These are phyloP conservation scores for Augochlorella aurata DNA, from an alignment of 2,888 invertebrate genomes.

Conservation along the genomic window DNA sequence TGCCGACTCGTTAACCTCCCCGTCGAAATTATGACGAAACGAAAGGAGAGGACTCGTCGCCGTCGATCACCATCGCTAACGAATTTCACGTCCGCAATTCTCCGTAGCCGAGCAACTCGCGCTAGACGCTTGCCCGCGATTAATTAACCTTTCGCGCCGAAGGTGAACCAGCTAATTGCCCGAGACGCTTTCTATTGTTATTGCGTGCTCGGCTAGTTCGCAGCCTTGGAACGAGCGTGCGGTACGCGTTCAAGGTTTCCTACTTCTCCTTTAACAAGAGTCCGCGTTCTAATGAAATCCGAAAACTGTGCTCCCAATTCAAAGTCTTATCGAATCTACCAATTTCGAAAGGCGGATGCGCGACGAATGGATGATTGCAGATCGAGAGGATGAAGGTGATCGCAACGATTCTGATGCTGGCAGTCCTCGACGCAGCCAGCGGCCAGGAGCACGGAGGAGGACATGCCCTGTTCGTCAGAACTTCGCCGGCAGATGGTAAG, in stretches of 20 bases:
- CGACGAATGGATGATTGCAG: constrained; percentile 33
- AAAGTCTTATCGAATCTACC: too few species aligned
- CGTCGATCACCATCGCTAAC: not conserved
- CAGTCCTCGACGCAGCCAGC: constrained; percentile 42
- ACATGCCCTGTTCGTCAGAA: constrained; percentile 64
- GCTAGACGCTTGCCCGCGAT: not conserved
- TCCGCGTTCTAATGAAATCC: not conserved
- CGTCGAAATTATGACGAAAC: constrained; percentile 55
- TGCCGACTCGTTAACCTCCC: constrained; percentile 44
- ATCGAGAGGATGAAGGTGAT: constrained; percentile 52
- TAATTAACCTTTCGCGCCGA: constrained; percentile 20
- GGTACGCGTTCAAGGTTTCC: constrained; percentile 35
- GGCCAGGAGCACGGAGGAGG: constrained; percentile 58
- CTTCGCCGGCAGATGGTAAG: constrained; percentile 60
- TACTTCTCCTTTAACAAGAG: not conserved
- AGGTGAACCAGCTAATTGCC: not conserved
- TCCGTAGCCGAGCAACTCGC: constrained; percentile 31
- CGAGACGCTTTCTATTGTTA: constrained; percentile 33
- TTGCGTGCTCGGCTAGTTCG: not conserved
- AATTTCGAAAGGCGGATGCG: too few species aligned
- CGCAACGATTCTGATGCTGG: constrained; percentile 52
- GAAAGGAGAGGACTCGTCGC: constrained; percentile 3
- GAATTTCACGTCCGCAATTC: not conserved
- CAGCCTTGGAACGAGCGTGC: constrained; percentile 35
- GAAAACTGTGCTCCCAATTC: not conserved